Evolutionary conservation across 2,797 vertebrate genomes (phyloP).

Genomic region (Anabacerthia variegaticeps): DNA sequence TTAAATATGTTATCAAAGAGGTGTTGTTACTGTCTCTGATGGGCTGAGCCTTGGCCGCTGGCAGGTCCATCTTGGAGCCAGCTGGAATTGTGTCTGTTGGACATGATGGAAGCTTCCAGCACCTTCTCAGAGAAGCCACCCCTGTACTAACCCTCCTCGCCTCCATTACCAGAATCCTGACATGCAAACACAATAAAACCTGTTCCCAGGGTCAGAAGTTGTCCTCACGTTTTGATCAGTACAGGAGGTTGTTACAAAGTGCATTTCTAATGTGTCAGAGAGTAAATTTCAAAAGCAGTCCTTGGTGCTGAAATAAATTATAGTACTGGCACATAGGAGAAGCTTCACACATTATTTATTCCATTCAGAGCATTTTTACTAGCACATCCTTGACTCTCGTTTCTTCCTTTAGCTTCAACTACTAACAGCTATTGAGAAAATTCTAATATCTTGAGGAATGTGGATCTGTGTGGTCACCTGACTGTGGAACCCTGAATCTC

Average conservation of each 20-base stretch:
- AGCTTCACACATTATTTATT: background rate
- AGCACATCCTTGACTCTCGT: background rate
- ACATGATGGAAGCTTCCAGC: background rate
- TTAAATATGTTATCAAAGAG: background rate
- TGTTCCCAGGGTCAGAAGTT: background rate
- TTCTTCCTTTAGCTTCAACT: background rate
- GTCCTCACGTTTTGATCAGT: background rate
- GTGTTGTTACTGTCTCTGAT: background rate
- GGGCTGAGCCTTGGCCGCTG: background rate
- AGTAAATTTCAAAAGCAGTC: background rate
- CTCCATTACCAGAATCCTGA: fast-evolving
- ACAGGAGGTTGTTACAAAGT: background rate
- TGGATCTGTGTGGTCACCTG: background rate
- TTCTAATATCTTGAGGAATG: background rate
- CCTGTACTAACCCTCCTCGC: background rate
- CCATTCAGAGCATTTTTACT: background rate
- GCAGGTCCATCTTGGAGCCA: background rate
- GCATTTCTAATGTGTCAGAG: background rate
- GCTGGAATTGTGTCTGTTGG: background rate
- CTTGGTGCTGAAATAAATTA: background rate
- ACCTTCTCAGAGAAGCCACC: background rate
- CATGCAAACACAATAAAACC: background rate
- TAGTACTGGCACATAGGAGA: background rate
- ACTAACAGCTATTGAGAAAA: background rate
- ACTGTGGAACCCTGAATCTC: background rate